Evolutionary conservation across 2,797 vertebrate genomes (phyloP).

Genomic region (Urosaurus nigricauda): DNA sequence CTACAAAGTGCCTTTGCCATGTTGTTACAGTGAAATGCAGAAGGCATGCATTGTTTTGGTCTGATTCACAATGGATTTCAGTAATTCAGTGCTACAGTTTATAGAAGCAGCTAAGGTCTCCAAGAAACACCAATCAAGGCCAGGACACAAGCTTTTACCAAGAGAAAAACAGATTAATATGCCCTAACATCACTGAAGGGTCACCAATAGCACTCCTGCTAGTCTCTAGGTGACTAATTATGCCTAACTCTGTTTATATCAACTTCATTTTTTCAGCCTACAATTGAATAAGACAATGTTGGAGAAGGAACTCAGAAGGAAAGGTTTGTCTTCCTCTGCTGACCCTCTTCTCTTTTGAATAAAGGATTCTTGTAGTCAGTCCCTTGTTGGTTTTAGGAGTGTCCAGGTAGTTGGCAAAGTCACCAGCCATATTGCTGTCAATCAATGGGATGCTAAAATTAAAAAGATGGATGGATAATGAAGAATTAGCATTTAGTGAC

Average conservation of each 20-base stretch:
- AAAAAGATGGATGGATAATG: slow-evolving; percentile 21
- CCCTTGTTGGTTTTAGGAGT: not conserved
- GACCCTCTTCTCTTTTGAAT: not conserved
- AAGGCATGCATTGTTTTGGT: not conserved
- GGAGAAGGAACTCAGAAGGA: slow-evolving; percentile 32
- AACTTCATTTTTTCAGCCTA: slow-evolving; percentile 58
- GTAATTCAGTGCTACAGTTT: not conserved
- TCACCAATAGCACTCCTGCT: slow-evolving; percentile 18
- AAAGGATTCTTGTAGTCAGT: slow-evolving; percentile 32
- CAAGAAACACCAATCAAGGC: not conserved
- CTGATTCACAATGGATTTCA: not conserved
- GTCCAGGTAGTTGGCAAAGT: slow-evolving; percentile 2
- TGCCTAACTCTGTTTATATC: slow-evolving; percentile 40
- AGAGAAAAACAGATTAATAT: not conserved
- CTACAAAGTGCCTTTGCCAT: not conserved
- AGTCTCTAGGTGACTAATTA: slow-evolving; percentile 42
- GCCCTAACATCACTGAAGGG: slow-evolving; percentile 41
- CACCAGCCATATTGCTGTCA: slow-evolving; percentile 1
- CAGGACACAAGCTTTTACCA: not conserved
- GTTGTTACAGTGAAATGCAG: not conserved
- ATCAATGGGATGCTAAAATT: slow-evolving; percentile 4
- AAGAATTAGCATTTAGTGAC: slow-evolving; percentile 36
- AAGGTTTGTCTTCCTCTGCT: slow-evolving; percentile 40
- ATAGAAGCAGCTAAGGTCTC: not conserved
- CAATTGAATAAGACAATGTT: slow-evolving; percentile 48